Conservation (phyloP, 2,797 vertebrate genomes). For the Karalla daura region DNA sequence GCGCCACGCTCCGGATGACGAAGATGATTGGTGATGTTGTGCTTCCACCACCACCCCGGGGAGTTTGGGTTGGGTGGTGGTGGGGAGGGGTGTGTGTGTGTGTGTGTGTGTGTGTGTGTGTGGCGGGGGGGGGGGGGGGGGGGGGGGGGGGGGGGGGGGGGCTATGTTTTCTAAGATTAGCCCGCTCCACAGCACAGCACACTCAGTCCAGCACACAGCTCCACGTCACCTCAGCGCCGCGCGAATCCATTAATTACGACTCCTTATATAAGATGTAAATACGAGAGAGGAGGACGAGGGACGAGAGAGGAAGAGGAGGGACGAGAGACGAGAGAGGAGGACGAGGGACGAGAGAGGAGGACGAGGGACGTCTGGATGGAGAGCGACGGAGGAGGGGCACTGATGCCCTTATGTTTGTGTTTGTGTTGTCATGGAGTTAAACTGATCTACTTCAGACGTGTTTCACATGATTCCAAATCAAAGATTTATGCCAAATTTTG, state of each 20-base stretch:
- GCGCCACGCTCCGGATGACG: conserved; percentile 52
- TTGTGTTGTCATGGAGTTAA: no score
- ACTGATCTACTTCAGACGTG: no score
- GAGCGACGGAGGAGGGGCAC: neutral
- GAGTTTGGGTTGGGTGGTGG: no score
- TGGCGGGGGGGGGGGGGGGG: no score
- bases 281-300: neutral
- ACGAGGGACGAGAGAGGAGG: neutral
- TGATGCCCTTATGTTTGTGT: no score
- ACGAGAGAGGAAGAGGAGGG: no score
- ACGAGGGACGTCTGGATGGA: no score
- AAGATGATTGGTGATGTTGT: conserved; percentile 68
- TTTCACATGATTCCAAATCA: no score
- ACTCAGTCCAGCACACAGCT: conserved; percentile 31
- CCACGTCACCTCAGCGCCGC: conserved; percentile 1
- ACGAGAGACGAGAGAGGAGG: conserved; percentile 21
- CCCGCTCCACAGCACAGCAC: conserved; percentile 51
- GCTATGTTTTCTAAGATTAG: conserved; percentile 77
- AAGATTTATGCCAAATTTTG: no score
- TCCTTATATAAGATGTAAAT: conserved; percentile 43
- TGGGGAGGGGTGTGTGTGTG: no score
- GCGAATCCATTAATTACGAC: conserved; percentile 20
- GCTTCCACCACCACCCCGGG: conserved; percentile 56
- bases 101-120: no score
- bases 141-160: no score